These are phyloP conservation scores for Casuarius casuarius DNA, from an alignment of 2,113 vertebrate species.

Conservation along the genomic window DNA sequence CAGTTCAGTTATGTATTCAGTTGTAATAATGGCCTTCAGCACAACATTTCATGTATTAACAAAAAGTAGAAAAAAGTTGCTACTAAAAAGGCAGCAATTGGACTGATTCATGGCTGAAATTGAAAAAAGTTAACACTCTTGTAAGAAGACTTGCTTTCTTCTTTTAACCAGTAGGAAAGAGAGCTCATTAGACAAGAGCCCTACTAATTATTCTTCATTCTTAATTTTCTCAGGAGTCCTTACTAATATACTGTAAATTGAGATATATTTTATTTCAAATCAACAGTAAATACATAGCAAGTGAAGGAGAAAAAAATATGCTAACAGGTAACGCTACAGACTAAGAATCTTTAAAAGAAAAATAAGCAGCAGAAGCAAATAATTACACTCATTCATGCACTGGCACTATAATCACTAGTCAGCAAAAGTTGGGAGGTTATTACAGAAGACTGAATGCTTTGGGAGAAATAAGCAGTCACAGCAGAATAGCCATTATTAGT, in stretches of 20 bases:
- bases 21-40: background rate
- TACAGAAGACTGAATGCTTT: background rate
- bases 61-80: background rate
- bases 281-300: background rate
- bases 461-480: background rate
- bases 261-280: background rate
- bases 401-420: background rate
- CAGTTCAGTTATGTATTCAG: background rate
- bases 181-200: background rate
- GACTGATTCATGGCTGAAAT: background rate
- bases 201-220: background rate
- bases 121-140: background rate
- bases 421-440: background rate
- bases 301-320: too few species aligned
- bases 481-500: background rate
- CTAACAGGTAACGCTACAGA: background rate
- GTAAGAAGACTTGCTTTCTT: background rate
- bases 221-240: background rate
- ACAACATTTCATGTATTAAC: background rate
- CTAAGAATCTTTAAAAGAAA: background rate
- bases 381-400: background rate
- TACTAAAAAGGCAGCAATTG: background rate
- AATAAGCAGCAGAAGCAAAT: background rate
- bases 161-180: background rate
- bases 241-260: background rate